A percentile compares a stretch with the other conserved stretches of the same genome.
These are phyloP conservation scores for Ophiodon elongatus DNA, from an alignment of 2,113 vertebrate genomes.

Conservation along the genomic window DNA sequence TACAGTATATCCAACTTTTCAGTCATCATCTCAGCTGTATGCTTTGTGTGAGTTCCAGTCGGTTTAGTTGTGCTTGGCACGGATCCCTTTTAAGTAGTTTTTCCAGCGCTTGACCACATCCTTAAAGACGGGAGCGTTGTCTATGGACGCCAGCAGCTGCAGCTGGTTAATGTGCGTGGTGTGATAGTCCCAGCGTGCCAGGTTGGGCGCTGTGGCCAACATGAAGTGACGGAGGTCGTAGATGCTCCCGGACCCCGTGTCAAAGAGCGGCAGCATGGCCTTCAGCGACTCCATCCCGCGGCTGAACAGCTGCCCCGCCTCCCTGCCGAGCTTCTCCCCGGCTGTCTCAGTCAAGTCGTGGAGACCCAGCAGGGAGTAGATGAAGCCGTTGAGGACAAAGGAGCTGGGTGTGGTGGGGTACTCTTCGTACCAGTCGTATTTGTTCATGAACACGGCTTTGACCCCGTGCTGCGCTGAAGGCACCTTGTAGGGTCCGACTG, in stretches of 20 bases:
- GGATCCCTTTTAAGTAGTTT: constrained; percentile 93
- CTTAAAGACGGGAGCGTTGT: constrained; percentile 91
- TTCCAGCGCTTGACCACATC: constrained; percentile 96
- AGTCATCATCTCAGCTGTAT: constrained; percentile 16
- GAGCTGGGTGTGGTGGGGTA: constrained; percentile 96
- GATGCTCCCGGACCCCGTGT: constrained; percentile 96
- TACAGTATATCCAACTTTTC: neutral
- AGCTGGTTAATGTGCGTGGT: constrained; percentile 99
- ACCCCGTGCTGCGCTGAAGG: constrained; percentile 93
- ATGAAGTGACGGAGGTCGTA: constrained; percentile 98
- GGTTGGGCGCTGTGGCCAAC: constrained; percentile 94
- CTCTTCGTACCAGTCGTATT: constrained; percentile 98
- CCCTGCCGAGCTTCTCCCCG: constrained; percentile 88
- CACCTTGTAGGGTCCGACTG: constrained; percentile 92
- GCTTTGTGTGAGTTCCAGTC: neutral
- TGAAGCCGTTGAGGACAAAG: constrained; percentile 98
- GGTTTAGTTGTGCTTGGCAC: constrained; percentile 97
- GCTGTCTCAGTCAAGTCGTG: constrained; percentile 96
- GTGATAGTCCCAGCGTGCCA: constrained; percentile 99
- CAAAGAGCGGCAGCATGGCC: constrained; percentile 96
- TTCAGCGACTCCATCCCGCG: constrained; percentile 95
- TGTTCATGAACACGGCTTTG: constrained; percentile 94
- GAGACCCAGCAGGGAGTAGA: constrained; percentile 95
- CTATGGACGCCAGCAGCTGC: constrained; percentile 92
- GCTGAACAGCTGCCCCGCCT: constrained; percentile 89